Conservation (phyloP, 2,888 invertebrate genomes). For the Yponomeuta evonymella region DNA sequence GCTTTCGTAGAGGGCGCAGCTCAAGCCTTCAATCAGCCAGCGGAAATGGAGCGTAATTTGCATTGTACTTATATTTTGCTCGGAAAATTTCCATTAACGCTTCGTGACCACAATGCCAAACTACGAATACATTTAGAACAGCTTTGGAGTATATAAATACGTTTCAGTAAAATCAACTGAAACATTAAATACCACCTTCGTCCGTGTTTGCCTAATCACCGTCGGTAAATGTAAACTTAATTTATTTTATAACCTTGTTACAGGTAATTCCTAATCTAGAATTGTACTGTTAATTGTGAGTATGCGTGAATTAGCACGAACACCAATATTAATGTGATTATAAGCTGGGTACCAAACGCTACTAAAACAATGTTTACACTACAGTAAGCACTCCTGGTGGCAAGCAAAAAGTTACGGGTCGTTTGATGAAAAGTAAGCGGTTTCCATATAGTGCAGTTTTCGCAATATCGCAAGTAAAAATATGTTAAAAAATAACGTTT, state of each 20-base stretch:
- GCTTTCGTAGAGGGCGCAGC: slow-evolving; percentile 14
- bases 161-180: not conserved
- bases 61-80: slow-evolving; percentile 37
- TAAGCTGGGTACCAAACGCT: too few species aligned
- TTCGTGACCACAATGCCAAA: slow-evolving; percentile 5
- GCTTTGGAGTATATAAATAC: not conserved
- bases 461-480: too few species aligned
- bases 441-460: too few species aligned
- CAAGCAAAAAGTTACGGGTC: too few species aligned
- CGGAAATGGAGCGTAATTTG: slow-evolving; percentile 62
- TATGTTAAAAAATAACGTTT: too few species aligned
- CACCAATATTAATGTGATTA: too few species aligned
- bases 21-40: slow-evolving; percentile 52
- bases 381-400: too few species aligned
- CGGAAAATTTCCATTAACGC: slow-evolving; percentile 33
- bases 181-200: not conserved
- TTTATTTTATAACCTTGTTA: not conserved
- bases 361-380: not conserved
- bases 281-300: not conserved
- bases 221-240: not conserved
- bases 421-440: too few species aligned
- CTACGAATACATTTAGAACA: not conserved
- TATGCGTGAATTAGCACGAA: too few species aligned
- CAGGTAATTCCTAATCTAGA: not conserved
- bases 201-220: not conserved